Evolutionary conservation across 2,113 vertebrate genomes (phyloP), one percentile per base, ranked within the genome.

Genomic region (Tonatia bakeri): DNA sequence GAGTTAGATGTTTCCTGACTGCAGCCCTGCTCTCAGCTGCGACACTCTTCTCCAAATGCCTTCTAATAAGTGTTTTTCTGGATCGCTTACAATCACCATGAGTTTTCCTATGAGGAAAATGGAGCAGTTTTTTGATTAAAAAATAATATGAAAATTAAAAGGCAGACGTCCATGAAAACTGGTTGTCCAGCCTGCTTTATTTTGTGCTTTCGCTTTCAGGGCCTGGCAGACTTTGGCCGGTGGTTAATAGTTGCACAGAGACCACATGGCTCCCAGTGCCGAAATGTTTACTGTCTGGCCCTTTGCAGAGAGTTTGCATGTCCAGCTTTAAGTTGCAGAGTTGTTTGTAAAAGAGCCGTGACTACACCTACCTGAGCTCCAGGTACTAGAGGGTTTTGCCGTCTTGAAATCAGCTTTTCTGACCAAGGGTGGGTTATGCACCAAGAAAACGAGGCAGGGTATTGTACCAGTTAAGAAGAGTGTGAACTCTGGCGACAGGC

Each of bases 301-400:
- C 61, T 95, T 91, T 56, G 26, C 52, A 59, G 45, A 83, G 50
- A 0, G 4, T 2, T 43, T 88, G 77, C 77, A 61, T 20, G 19
- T 22, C 50, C n/a, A 43, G 24, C 54, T 91, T 82, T 87, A 70
- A 61, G 33, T 43, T 87, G 8, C 45, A 36, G 26, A 43, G 17
- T 93, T 97, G 75, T 83, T 95, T 59, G 40, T 89, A 72, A 76
- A 93, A 50, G 50, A 61, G 33, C 6, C 69, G 11, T 93, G 92
- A 94, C 47, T 45, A 16, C 2, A 59, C 14, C 40, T 65, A 4
- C 9, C 20, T 80, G 64, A 65, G 28, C 13, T 87, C 64, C 54
- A 28, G 16, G 54, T 47, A 67, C 1, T 16, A 11, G 87, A 69
- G 19, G 67, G 24, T 45, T 45, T 91, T 83, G 17, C 64, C 7